Evolutionary conservation across 1,140 invertebrate genomes (phyloP), one percentile per base, ranked within the genome.

Genomic region (Dendrolimus punctatus): DNA sequence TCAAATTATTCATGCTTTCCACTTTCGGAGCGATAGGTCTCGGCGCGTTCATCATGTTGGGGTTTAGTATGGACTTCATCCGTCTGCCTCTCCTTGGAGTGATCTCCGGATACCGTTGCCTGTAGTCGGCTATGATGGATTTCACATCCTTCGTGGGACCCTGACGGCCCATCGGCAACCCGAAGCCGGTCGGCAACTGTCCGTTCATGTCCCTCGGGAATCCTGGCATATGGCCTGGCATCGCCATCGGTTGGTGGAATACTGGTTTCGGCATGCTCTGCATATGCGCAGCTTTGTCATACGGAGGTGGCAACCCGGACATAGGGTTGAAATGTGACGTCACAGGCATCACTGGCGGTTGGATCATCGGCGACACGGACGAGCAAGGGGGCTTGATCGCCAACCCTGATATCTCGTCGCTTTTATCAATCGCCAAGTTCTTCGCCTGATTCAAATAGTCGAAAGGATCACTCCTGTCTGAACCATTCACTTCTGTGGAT

Each of bases 51-150:
- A 81, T 79, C 62, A 83, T 86, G 49, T 79, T 81, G 0, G 86
- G 84, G 52, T 85, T 83, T 8, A 85, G 56, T 38, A 87, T 76
- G 6, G 87, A 85, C 64, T 90, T 89, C 76, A 91, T 88, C 41
- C 91, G 68, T 41, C 90, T 80, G 4, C 91, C 91, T 73, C 92
- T 87, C 60, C 92, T 73, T 0, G 92, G 92, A 1, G 92, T 91
- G 6, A 89, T 84, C 61, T 93, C 92, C 0, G 93, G 93, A 78
- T 94, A 92, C 58, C 91, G 87, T 46, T 93, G 91, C 57, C 93
- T 89, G 69, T 95, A 94, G 77, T 95, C 93, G 2, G 93, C 94
- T 68, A 96, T 95, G 50, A 96, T 93, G 5, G 94, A 93, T 69
- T 93, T 90, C 7, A 95, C 94, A 75, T 95, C 93, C 46, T 95